phyloP scores from a whole-genome alignment of 2,113 vertebrate species.

The Porphyrio hochstetteri region DNA sequence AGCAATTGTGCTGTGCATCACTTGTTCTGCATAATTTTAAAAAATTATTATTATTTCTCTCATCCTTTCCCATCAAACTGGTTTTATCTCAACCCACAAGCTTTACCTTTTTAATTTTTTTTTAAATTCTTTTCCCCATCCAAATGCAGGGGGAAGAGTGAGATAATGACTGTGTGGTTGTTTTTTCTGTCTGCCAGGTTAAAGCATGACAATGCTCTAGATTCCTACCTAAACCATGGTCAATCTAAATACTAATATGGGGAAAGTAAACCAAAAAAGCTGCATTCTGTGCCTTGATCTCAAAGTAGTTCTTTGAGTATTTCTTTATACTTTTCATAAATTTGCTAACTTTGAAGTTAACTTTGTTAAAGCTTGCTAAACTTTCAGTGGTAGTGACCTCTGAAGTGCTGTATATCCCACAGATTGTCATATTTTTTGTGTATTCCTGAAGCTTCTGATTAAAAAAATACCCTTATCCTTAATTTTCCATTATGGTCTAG shows the following conservation, averaged over 20 bases:
- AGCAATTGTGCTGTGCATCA: too few species aligned
- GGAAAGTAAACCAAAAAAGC: neutral
- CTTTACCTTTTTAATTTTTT: too few species aligned
- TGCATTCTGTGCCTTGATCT: neutral
- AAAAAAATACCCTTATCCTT: neutral
- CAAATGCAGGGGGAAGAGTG: too few species aligned
- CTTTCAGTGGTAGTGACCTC: neutral
- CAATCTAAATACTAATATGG: neutral
- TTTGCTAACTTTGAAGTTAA: neutral
- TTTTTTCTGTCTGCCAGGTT: too few species aligned
- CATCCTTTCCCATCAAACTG: too few species aligned
- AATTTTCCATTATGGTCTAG: neutral
- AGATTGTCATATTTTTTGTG: neutral
- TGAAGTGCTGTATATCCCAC: neutral
- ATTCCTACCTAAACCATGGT: neutral
- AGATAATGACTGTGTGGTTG: too few species aligned
- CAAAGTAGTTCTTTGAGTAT: neutral
- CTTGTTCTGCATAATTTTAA: too few species aligned
- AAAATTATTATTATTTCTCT: too few species aligned
- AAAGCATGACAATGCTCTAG: neutral
- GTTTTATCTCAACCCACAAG: too few species aligned
- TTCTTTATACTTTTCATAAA: neutral
- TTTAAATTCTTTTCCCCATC: too few species aligned
- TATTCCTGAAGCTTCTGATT: neutral
- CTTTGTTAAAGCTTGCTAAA: neutral